Conservation (phyloP, 2,888 invertebrate genomes). For the Prosapia bicincta region DNA sequence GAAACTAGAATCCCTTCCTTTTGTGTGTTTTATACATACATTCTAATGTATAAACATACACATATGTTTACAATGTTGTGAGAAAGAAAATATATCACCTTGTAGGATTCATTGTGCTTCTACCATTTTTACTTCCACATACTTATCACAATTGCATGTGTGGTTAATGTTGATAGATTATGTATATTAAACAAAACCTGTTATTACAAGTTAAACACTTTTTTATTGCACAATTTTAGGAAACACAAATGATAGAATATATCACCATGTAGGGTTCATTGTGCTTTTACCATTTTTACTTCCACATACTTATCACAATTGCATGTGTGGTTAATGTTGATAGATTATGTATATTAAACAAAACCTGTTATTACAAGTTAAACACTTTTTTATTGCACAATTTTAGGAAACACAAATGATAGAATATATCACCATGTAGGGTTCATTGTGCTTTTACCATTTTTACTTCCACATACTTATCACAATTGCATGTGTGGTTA, state of each 20-base stretch:
- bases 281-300: not conserved
- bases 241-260: not conserved
- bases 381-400: not conserved
- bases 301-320: not conserved
- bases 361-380: not conserved
- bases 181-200: not conserved
- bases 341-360: not conserved
- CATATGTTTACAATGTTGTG: too few species aligned
- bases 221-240: not conserved
- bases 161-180: not conserved
- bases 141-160: not conserved
- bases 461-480: not conserved
- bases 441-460: not conserved
- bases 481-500: not conserved
- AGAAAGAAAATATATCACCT: not conserved
- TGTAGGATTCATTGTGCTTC: not conserved
- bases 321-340: not conserved
- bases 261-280: not conserved
- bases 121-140: not conserved
- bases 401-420: not conserved
- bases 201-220: not conserved
- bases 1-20: too few species aligned
- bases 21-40: too few species aligned
- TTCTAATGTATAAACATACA: too few species aligned
- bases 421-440: not conserved